Percentiles rank a stretch among this genome's conserved stretches.
Evolutionary conservation across 1,140 invertebrate species (phyloP).

Genomic region (Glossosoma conforme): DNA sequence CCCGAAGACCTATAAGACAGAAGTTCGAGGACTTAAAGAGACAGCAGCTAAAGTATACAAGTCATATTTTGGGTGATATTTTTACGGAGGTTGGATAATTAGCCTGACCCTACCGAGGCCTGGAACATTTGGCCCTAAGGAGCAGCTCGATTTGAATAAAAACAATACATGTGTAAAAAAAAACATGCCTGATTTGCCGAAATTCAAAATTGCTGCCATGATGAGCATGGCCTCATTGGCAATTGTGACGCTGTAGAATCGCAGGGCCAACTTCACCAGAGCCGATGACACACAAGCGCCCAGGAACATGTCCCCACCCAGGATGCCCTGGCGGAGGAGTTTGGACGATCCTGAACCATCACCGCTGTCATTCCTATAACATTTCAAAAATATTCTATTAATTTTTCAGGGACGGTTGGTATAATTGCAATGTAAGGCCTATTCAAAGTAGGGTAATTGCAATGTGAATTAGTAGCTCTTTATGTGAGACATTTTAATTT

Average conservation of each 20-base stretch:
- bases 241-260: slow-evolving; percentile 47
- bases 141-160: too few relatives aligned
- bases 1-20: too few relatives aligned
- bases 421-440: too few relatives aligned
- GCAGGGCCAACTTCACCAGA: slow-evolving; percentile 84
- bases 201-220: slow-evolving; percentile 68
- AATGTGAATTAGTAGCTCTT: too few relatives aligned
- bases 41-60: too few relatives aligned
- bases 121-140: too few relatives aligned
- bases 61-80: neutral
- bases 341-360: slow-evolving; percentile 13
- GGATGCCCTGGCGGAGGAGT: slow-evolving; percentile 79
- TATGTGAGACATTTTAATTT: too few relatives aligned
- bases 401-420: too few relatives aligned
- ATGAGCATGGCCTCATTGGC: slow-evolving; percentile 52
- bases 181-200: slow-evolving; percentile 61
- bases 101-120: neutral
- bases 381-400: too few relatives aligned
- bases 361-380: slow-evolving; percentile 20
- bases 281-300: slow-evolving; percentile 87
- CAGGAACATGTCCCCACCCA: slow-evolving; percentile 96
- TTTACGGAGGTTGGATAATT: neutral
- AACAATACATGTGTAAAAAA: neutral
- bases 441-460: too few relatives aligned
- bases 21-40: too few relatives aligned